Conservation (phyloP, 1,140 invertebrate species). For the Drosophila funebris region DNA sequence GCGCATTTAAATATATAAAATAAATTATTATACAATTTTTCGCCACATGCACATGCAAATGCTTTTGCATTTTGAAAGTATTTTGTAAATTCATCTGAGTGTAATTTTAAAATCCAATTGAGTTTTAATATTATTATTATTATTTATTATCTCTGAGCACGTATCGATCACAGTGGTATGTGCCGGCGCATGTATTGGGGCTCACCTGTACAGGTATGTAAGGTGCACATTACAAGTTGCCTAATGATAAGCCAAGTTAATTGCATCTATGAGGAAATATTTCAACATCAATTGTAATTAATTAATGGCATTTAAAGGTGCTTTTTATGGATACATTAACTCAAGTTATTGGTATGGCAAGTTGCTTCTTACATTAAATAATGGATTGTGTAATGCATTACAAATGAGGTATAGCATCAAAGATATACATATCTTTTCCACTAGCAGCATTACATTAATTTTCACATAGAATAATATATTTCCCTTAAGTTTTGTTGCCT, state of each 20-base stretch:
- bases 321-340: not conserved
- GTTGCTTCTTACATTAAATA: not conserved
- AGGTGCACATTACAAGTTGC: constrained; percentile 14
- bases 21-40: constrained; percentile 73
- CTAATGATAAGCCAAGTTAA: constrained; percentile 16
- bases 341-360: not conserved
- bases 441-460: no score
- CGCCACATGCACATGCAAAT: constrained; percentile 48
- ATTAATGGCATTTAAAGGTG: constrained; percentile 11
- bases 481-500: no score
- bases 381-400: not conserved
- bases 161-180: constrained; percentile 25
- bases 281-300: constrained; percentile 19
- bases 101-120: constrained; percentile 33
- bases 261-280: constrained; percentile 15
- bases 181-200: not conserved
- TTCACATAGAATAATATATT: no score
- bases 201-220: not conserved
- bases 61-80: constrained; percentile 67
- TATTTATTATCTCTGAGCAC: constrained; percentile 37
- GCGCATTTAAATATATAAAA: constrained; percentile 72
- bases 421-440: no score
- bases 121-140: constrained; percentile 1
- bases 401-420: no score
- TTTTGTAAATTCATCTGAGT: constrained; percentile 57